These are phyloP conservation scores for Boleophthalmus pectinirostris DNA, from an alignment of 2,113 vertebrate genomes.

Conservation along the genomic window DNA sequence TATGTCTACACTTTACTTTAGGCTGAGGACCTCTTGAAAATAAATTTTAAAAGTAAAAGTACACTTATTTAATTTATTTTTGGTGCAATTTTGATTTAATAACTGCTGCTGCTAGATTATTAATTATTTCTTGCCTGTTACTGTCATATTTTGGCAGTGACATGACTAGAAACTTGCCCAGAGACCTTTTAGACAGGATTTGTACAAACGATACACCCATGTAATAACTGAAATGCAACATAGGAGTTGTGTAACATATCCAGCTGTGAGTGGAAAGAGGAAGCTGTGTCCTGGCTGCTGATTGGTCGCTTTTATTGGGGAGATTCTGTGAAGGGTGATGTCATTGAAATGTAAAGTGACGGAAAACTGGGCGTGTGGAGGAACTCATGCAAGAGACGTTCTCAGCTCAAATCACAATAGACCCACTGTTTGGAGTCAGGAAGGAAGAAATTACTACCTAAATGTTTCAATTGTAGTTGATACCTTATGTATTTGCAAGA, in stretches of 20 bases:
- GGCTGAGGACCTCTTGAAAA: no score
- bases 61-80: no score
- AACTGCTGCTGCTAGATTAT: no score
- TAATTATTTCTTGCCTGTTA: no score
- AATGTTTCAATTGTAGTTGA: neutral
- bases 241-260: neutral
- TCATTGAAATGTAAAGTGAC: neutral
- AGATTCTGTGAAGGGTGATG: neutral
- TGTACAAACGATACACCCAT: neutral
- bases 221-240: neutral
- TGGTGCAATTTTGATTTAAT: no score
- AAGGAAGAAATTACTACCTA: neutral
- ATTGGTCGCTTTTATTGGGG: neutral
- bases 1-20: no score
- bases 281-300: neutral
- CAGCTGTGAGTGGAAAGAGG: neutral
- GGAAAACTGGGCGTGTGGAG: neutral
- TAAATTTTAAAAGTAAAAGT: no score
- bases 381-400: neutral
- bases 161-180: neutral
- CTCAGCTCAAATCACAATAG: neutral
- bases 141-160: neutral
- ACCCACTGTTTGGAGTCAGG: neutral
- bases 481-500: no score
- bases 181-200: neutral